phyloP scores from a whole-genome alignment of 1,140 invertebrate species.

The Littorina saxatilis region DNA sequence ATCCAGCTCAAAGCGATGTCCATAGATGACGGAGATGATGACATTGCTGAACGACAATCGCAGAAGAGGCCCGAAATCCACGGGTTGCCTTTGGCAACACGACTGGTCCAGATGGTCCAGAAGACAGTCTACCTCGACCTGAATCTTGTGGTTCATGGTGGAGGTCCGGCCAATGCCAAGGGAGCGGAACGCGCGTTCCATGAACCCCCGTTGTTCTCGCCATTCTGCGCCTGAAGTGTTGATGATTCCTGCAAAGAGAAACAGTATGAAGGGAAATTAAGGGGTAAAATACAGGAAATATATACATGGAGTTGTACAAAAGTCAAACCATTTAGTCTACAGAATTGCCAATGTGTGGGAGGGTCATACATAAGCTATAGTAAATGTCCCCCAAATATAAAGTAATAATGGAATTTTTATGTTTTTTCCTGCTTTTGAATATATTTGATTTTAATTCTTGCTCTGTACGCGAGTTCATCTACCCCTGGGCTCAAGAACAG shows the following conservation, averaged over 20 bases:
- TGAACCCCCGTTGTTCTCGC: slow-evolving; percentile 34
- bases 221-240: slow-evolving; percentile 25
- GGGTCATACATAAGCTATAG: too few species aligned
- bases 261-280: not conserved
- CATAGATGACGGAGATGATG: slow-evolving; percentile 50
- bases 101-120: not conserved
- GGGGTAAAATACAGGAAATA: too few species aligned
- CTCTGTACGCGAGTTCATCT: too few species aligned
- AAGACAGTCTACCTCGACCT: slow-evolving; percentile 17
- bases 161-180: not conserved
- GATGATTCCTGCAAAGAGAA: slow-evolving; percentile 41
- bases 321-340: too few species aligned
- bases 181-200: slow-evolving; percentile 15
- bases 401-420: too few species aligned
- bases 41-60: slow-evolving; percentile 46
- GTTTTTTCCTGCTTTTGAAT: too few species aligned
- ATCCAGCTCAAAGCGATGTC: slow-evolving; percentile 69
- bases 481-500: too few species aligned
- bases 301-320: too few species aligned
- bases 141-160: not conserved
- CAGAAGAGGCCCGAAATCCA: not conserved
- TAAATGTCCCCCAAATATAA: too few species aligned
- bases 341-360: too few species aligned
- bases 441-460: too few species aligned
- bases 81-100: not conserved